Evolutionary conservation across 2,888 invertebrate genomes (phyloP), one percentile per base, ranked within the genome.

Genomic region (Phania funesta): DNA sequence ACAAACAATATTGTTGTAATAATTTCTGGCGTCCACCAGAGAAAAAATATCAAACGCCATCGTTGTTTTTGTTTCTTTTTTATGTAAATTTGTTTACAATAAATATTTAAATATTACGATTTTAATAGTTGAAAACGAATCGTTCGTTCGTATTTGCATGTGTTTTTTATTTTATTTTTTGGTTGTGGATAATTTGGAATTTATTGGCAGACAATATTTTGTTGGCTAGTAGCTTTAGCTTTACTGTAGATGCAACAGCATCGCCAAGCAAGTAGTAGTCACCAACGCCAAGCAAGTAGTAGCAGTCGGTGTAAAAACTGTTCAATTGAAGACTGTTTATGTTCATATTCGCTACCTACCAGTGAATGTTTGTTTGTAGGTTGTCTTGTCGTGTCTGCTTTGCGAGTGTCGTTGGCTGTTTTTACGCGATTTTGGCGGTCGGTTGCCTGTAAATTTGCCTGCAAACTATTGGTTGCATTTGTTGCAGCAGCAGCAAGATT

Each of bases 91-190:
- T 82, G 78, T 82, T 82, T 78, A 78, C 78, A 82, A 75, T 75
- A 82, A 78, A 82, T 70, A 74, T 81, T 81, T 81, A 74, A 82
- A 82, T 82, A 82, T 74, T 82, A 70, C 74, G 46, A 75, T 82
- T 82, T 75, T 71, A 70, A 78, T 70, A 74, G 74, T 74, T 70
- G 67, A 68, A 74, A 77, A 41, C 44, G 58, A 64, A 64, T 64
- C 41, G 65, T n/a, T 78, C 24, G 46, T 29, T 73, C 56, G 48
- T 58, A 64, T 78, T 82, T 50, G 78, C 77, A 67, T 80, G 41
- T 75, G 56, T 56, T 56, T 70, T 32, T 20, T 8, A 2, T 29
- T 20, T 35, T n/a, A 7, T 32, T 71, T 80, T 75, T 77, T 78
- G 64, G 68, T 60, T 70, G 65, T 75, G 82, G 74, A 78, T 82